Evolutionary conservation across 2,888 invertebrate genomes (phyloP), one percentile per base, ranked within the genome.

Genomic region (Cylindroiulus punctatus): DNA sequence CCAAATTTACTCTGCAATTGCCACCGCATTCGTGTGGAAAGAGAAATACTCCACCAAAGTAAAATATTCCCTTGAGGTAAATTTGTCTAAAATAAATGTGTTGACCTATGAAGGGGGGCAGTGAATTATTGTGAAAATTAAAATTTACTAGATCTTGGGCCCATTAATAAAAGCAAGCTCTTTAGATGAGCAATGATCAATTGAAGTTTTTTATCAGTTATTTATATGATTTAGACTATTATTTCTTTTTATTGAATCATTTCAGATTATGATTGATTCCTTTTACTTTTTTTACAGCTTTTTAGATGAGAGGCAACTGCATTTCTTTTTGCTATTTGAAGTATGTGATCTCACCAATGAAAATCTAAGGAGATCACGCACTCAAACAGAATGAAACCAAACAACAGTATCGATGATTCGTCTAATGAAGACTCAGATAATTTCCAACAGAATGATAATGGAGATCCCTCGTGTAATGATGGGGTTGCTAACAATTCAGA

Each of bases 361-460:
- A 76, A 12, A 30, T 76, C 1, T 76, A 12, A 76, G 10, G 76
- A 26, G 76, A 76, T 76, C 30, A 76, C 30, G 7, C 76, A 22
- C 26, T 76, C 76, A 14, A 30, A 30, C 40, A 85, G 22, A 22
- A 85, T 85, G 85, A 52, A 85, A 22, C 52, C 85, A 47, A 85
- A 85, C 40, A 36, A 30, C 14, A 36, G 57, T 1, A 26, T 30
- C 14, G 47, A 85, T n/a, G 85, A 57, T 14, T 2, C n/a, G n/a
- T 44, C 32, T 8, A 40, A 81, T n/a, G 85, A 81, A 19, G 40
- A 8, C n/a, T 57, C 36, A 3, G 40, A 81, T 10, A 76, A 0
- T 65, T 2, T 84, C 30, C 40, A 19, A 36, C 57, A 76, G 36
- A 12, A 30, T 4, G 81, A 85, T n/a, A 44, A 81, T 17, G 57